A percentile compares a stretch with the other conserved stretches of the same genome.
phyloP scores from a whole-genome alignment of 2,888 invertebrate genomes.

The Pherbina coryleti region DNA sequence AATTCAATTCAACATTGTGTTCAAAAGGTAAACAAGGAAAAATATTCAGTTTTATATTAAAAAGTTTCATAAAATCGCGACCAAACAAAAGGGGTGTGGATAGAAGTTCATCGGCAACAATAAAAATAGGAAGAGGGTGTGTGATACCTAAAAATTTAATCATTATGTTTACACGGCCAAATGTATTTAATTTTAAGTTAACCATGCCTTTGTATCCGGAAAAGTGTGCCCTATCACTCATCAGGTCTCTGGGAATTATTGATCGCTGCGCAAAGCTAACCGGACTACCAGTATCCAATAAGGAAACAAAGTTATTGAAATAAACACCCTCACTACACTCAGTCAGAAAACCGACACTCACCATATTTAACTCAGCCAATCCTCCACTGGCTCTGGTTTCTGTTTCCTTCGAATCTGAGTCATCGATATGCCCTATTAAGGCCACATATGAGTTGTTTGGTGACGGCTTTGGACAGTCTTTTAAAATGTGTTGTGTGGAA shows the following conservation, averaged over 20 bases:
- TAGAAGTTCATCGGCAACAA: constrained; percentile 4
- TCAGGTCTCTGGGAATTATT: not conserved
- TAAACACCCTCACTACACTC: no score
- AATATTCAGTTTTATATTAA: not conserved
- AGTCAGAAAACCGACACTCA: not conserved
- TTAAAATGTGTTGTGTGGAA: constrained; percentile 22
- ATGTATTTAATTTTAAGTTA: constrained; percentile 1
- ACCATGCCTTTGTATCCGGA: constrained; percentile 9
- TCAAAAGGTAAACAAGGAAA: not conserved
- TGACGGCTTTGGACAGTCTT: constrained; percentile 25
- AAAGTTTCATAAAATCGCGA: constrained; percentile 5
- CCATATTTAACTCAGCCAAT: not conserved
- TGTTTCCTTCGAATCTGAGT: not conserved
- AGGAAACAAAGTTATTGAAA: no score
- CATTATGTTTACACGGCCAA: not conserved
- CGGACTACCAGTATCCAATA: constrained; percentile 31
- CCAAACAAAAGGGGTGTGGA: not conserved
- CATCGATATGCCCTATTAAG: not conserved
- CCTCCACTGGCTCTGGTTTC: not conserved
- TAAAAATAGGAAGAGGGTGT: not conserved
- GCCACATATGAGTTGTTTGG: not conserved
- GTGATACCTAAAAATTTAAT: constrained; percentile 1
- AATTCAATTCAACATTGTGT: not conserved
- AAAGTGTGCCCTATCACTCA: not conserved
- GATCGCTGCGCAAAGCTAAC: constrained; percentile 6